Evolutionary conservation across 2,888 invertebrate genomes (phyloP), one percentile per base, ranked within the genome.

Genomic region (Pemphredon lugubris): DNA sequence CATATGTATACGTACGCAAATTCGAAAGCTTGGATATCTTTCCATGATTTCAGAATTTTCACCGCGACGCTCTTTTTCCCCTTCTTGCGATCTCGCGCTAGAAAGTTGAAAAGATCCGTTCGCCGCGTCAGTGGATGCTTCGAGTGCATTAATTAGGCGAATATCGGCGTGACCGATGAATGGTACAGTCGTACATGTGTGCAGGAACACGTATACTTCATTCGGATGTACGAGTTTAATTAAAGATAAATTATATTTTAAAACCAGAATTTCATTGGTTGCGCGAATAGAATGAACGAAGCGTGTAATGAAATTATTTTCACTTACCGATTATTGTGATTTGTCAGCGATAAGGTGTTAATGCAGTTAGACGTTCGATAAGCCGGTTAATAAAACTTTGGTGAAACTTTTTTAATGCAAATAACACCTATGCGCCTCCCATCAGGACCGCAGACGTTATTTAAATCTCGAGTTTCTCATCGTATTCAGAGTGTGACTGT

Each of bases 401-500:
- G 3, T 16, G 40, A 16, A 2, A 40, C 16, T 40, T 13, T 51
- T 61, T 55, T 40, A 32, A 45, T 45, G 44, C 40, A 13, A 30
- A 30, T 50, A n/a, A 34, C 14, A 42, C 34, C 13, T 51, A 61
- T 40, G 14, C 26, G 57, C 67, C 63, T 50, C 51, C 21, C 30
- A 53, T n/a, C 54, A 64, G 63, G 66, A 69, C 50, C 66, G 66
- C 66, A 65, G 72, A 76, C 74, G 68, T 73, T 81, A 82, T 83
- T 84, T 78, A 77, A 81, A 82, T 80, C 60, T 72, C 59, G 80
- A 75, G 76, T 83, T 81, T 77, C n/a, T n/a, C 83, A 75, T 79
- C 70, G 82, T 77, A 88, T 88, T 79, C 75, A 85, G 88, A 88
- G 81, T 88, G 86, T 88, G 85, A 88, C 87, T 78, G 75, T 55